Conservation (phyloP, 1,140 invertebrate genomes). For the Saccostrea glomerata region DNA sequence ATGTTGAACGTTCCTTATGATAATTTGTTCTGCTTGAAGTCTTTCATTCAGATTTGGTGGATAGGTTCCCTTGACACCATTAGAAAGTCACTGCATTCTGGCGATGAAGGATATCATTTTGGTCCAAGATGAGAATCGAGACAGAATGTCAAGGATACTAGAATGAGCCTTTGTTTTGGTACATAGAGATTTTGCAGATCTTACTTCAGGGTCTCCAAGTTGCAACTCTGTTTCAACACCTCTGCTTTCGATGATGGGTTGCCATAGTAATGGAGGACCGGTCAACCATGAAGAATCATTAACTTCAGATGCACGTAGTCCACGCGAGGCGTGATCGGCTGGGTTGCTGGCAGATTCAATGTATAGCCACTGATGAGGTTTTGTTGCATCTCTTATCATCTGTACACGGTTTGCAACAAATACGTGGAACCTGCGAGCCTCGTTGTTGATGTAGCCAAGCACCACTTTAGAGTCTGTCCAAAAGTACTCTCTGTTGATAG, state of each 20-base stretch:
- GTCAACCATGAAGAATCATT: conserved; percentile 53
- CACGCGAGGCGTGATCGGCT: conserved; percentile 55
- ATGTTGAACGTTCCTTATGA: conserved; percentile 47
- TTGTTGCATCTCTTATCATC: conserved; percentile 40
- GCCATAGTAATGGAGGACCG: conserved; percentile 58
- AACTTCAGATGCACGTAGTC: conserved; percentile 34
- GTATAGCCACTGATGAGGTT: conserved; percentile 48
- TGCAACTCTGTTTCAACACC: conserved; percentile 42
- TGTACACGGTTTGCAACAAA: conserved; percentile 63
- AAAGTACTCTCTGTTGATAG: conserved; percentile 21
- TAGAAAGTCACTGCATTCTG: conserved; percentile 39
- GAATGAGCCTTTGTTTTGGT: not conserved
- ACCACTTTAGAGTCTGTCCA: conserved; percentile 55
- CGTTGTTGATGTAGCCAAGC: conserved; percentile 58
- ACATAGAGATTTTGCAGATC: not conserved
- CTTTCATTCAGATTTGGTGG: conserved; percentile 19
- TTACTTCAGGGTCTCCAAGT: conserved; percentile 49
- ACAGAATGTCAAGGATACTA: conserved; percentile 13
- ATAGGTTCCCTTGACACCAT: conserved; percentile 44
- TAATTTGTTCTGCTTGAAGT: conserved; percentile 40
- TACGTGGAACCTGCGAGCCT: conserved; percentile 55
- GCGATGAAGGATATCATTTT: conserved; percentile 19
- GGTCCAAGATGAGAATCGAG: conserved; percentile 48
- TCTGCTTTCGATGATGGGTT: conserved; percentile 24
- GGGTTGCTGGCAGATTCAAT: conserved; percentile 54